A percentile compares a stretch with the other conserved stretches of the same genome.
These are phyloP conservation scores for Emydoidea blandingii DNA, from an alignment of 2,797 vertebrate species.

Conservation along the genomic window DNA sequence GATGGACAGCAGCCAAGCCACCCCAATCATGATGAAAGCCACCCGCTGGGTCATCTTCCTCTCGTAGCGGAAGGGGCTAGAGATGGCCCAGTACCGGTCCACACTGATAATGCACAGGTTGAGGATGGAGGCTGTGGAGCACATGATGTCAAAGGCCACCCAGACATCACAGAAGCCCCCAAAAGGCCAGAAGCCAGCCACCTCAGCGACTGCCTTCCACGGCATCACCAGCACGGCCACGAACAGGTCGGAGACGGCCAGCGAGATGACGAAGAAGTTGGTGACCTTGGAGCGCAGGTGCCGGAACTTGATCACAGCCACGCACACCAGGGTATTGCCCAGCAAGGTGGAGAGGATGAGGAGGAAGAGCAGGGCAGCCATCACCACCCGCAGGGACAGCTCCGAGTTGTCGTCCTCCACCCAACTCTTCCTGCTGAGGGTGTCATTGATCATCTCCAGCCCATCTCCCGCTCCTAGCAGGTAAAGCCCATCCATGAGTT, in stretches of 20 bases:
- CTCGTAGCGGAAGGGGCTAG: conserved; percentile 83
- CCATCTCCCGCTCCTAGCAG: background rate
- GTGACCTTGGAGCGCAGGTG: conserved; percentile 88
- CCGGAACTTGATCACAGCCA: conserved; percentile 83
- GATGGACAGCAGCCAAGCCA: conserved; percentile 86
- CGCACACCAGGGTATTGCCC: conserved; percentile 85
- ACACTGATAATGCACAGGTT: conserved; percentile 88
- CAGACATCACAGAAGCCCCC: conserved; percentile 86
- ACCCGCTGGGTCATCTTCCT: conserved; percentile 82
- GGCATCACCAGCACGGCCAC: conserved; percentile 89
- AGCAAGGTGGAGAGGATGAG: conserved; percentile 85
- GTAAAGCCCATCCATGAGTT: conserved; percentile 1
- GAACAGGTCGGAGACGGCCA: conserved; percentile 86
- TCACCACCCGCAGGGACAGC: conserved; percentile 68
- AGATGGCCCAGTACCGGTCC: conserved; percentile 88
- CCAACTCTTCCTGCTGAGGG: conserved; percentile 1
- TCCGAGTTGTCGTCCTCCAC: background rate
- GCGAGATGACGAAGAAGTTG: conserved; percentile 86
- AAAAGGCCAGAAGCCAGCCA: conserved; percentile 84
- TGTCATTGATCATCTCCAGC: background rate
- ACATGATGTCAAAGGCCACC: conserved; percentile 90
- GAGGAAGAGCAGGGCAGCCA: conserved; percentile 82
- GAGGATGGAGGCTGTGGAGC: conserved; percentile 88
- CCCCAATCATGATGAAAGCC: conserved; percentile 83
- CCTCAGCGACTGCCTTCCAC: conserved; percentile 84